These are phyloP conservation scores for Andrena bicolor DNA, from an alignment of 2,888 invertebrate genomes.

Conservation along the genomic window DNA sequence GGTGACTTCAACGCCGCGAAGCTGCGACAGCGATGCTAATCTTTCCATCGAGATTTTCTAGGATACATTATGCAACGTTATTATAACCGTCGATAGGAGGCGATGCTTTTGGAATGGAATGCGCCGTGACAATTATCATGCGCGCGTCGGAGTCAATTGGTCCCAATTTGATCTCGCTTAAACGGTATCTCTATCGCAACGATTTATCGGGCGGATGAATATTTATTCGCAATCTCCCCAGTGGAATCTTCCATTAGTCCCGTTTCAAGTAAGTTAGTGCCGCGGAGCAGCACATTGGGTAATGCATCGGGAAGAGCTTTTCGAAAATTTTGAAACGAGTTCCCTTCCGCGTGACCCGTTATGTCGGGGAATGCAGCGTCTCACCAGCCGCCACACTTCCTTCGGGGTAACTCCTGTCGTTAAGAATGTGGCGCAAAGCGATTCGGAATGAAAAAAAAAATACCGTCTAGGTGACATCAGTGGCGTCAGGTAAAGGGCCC, in stretches of 20 bases:
- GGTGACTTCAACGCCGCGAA: slow-evolving; percentile 47
- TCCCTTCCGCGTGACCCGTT: slow-evolving; percentile 71
- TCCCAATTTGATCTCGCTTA: slow-evolving; percentile 29
- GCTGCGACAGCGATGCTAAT: slow-evolving; percentile 30
- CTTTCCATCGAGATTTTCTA: neutral
- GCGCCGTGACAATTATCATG: neutral
- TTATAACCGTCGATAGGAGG: slow-evolving; percentile 4
- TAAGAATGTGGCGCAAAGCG: slow-evolving; percentile 58
- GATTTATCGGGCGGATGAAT: neutral
- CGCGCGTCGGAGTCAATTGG: slow-evolving; percentile 38
- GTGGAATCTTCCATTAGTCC: neutral
- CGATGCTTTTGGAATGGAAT: slow-evolving; percentile 8
- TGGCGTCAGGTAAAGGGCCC: too few relatives aligned
- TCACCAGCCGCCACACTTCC: slow-evolving; percentile 56
- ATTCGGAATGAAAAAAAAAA: slow-evolving; percentile 40
- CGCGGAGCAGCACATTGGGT: neutral
- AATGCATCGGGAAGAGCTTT: slow-evolving; percentile 23
- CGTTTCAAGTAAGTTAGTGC: too few relatives aligned
- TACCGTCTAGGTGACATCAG: slow-evolving; percentile 4
- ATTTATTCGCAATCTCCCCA: too few relatives aligned
- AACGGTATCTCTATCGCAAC: neutral
- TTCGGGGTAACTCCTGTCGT: slow-evolving; percentile 60
- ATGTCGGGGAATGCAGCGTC: slow-evolving; percentile 76
- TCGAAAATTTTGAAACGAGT: slow-evolving; percentile 60
- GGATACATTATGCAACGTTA: slow-evolving; percentile 9